Base-by-base conservation (phyloP, 2,888 invertebrate genomes). In the Isotomurus palustris region DNA sequence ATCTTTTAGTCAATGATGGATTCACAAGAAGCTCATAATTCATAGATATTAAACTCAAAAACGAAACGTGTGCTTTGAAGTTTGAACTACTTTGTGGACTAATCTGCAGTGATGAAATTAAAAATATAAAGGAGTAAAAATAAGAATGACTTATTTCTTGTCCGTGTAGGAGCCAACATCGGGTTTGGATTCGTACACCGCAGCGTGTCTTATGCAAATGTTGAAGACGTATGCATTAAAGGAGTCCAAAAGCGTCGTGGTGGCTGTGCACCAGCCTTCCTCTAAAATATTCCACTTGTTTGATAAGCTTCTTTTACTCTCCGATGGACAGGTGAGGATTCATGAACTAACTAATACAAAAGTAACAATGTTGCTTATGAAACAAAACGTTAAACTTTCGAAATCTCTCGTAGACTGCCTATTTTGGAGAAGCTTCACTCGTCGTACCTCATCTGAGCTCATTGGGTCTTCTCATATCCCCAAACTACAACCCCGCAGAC, bases 401-500 rank as follows among this genome's bases (percentile, higher is more conserved):
- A n/a, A n/a, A n/a, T n/a, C n/a, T n/a, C n/a, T 58, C 60, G n/a
- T 62, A 76, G 75, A 84, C 85, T 21, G 87, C 87, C 2, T 88
- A 87, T 74, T 87, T 84, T 74, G 88, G 88, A 10, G 82, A 84
- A 67, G 83, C 84, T 24, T 78, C 81, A 64, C 82, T 83, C 73
- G 85, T 88, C 54, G 82, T 87, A 40, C 81, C 83, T 68, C 86
- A 85, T 73, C 88, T 88, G 74, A 80, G 82, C 68, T 79, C 79
- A 60, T 81, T 88, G 58, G 87, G 86, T 53, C 79, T 88, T 58
- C 80, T 81, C 62, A 83, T 88, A 68, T 81, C 84, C 74, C 84
- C 85, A 3, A 84, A 87, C 73, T 88, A 87, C 73, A 89, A 89
- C 77, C 88, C 88, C 48, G 88, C 88, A n/a, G 88, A 89, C 75